Conservation (phyloP, 2,797 vertebrate genomes). For the Phylloscopus collybita region DNA sequence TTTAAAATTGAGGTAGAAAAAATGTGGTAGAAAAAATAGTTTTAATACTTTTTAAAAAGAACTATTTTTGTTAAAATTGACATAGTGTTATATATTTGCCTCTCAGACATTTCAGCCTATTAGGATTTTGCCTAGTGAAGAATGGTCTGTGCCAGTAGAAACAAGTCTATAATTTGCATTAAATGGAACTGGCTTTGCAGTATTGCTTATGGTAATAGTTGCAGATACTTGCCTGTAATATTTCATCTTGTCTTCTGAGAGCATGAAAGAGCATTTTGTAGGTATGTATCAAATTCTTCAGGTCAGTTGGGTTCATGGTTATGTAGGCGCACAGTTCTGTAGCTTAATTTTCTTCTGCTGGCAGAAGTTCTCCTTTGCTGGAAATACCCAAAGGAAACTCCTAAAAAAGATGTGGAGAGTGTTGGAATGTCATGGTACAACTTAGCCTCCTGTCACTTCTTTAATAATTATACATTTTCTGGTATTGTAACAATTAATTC, state of each 20-base stretch:
- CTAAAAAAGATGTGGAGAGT: not conserved
- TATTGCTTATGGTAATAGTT: constrained; percentile 12
- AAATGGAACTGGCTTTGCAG: not conserved
- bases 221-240: constrained; percentile 30
- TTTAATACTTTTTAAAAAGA: not conserved
- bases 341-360: constrained; percentile 13
- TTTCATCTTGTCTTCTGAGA: constrained; percentile 24
- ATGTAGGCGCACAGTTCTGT: not conserved
- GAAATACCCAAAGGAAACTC: not conserved
- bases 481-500: not conserved
- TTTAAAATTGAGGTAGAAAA: not conserved
- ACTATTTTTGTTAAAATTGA: not conserved
- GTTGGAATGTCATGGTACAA: not conserved
- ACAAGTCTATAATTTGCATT: constrained; percentile 24
- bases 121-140: not conserved
- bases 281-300: constrained; percentile 1
- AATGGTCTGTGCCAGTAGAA: not conserved
- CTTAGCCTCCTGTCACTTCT: not conserved
- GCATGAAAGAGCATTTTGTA: constrained; percentile 11
- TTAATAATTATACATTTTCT: constrained; percentile 8
- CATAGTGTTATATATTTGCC: not conserved
- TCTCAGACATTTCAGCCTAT: not conserved
- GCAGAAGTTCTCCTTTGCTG: not conserved
- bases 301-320: constrained; percentile 24
- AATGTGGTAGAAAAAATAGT: not conserved